Evolutionary conservation across 1,140 invertebrate species (phyloP).

Genomic region (Leptonema lineaticorne): DNA sequence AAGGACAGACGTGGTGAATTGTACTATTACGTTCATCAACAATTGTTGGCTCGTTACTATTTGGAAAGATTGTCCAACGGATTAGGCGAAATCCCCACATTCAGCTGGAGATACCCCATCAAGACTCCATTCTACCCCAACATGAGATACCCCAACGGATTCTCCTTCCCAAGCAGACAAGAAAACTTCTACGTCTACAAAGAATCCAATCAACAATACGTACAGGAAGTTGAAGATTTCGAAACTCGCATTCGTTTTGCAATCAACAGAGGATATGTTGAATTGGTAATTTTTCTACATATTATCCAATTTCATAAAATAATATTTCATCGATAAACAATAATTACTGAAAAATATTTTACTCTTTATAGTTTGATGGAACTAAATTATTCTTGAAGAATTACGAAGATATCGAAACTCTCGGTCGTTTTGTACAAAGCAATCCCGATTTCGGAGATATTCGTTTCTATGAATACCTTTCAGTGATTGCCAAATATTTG

Average conservation of each 20-base stretch:
- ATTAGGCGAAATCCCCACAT: constrained; percentile 60
- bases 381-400: constrained; percentile 36
- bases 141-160: constrained; percentile 62
- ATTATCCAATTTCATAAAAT: neutral
- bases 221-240: constrained; percentile 56
- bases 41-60: constrained; percentile 65
- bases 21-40: constrained; percentile 60
- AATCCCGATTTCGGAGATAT: constrained; percentile 52
- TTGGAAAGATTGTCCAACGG: constrained; percentile 65
- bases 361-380: constrained; percentile 26
- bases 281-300: constrained; percentile 46
- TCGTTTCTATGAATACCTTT: constrained; percentile 53
- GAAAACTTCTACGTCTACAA: constrained; percentile 59
- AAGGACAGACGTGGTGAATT: constrained; percentile 64
- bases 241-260: constrained; percentile 63
- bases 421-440: constrained; percentile 54
- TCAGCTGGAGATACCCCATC: constrained; percentile 55
- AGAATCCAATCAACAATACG: constrained; percentile 49
- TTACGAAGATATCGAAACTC: constrained; percentile 47
- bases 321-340: neutral
- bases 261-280: constrained; percentile 63
- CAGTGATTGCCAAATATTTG: constrained; percentile 48
- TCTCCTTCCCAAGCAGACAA: constrained; percentile 63
- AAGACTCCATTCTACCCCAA: constrained; percentile 62
- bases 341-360: neutral